Evolutionary conservation across 2,113 vertebrate genomes (phyloP), one percentile per base, ranked within the genome.

Genomic region (Xiphophorus hellerii): DNA sequence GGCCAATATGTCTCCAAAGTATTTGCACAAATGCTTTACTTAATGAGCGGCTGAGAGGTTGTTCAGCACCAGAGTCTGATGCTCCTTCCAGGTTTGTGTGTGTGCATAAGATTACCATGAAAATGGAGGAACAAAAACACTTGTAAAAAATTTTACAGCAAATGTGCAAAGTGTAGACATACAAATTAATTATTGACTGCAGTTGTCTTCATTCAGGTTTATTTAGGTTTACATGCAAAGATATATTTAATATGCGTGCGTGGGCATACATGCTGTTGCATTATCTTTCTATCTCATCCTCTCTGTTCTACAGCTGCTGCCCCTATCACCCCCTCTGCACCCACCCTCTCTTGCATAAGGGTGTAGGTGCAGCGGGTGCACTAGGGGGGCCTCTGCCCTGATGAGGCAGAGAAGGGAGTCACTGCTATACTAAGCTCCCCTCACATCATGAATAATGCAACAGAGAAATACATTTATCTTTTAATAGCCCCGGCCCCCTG

Each of bases 401-500:
- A 81, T 84, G 33, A 85, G 90, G 82, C 87, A 76, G 85, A 92
- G 90, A 85, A 86, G 93, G 92, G 92, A 93, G 87, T 84, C 89
- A 91, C 92, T 88, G 92, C 92, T 92, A 91, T 74, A 91, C 87
- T 94, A 95, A 94, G 94, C 93, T 78, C 82, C 84, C 88, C 87
- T 90, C 79, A 33, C 83, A 82, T 93, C 90, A 95, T 95, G 94
- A 95, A 95, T 95, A 95, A 95, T 95, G 93, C 91, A 95, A 88
- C 77, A 89, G 89, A 87, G 88, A 95, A 93, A 95, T 93, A 95
- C 92, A 95, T 95, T 94, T 95, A 94, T 95, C 93, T 95, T 95
- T 94, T 94, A 95, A 95, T 94, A 93, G 94, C 91, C 87, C 69
- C 51, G 66, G 82, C 89, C 89, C 91, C 88, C 90, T 83, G 76